These are phyloP conservation scores for Miltochrista miniata DNA, from an alignment of 2,888 invertebrate genomes.

Conservation along the genomic window DNA sequence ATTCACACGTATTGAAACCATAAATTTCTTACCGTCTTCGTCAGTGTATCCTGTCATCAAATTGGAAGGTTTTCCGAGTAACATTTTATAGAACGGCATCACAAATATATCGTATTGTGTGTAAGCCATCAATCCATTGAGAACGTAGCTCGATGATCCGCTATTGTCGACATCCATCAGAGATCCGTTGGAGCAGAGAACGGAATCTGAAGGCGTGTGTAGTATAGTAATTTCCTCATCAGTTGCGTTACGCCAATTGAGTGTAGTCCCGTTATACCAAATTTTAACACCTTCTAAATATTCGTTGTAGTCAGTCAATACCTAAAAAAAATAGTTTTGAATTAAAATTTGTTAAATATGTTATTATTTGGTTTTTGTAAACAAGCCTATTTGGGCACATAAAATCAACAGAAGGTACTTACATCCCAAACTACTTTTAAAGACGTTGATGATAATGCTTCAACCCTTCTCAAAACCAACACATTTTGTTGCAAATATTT, in stretches of 20 bases:
- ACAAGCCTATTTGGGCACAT: background rate
- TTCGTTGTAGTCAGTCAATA: constrained; percentile 80
- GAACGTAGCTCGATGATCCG: constrained; percentile 88
- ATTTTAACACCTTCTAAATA: constrained; percentile 89
- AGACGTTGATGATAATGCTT: constrained; percentile 89
- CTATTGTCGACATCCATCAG: constrained; percentile 88
- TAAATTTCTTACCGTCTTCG: constrained; percentile 87
- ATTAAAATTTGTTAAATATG: background rate
- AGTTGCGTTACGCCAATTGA: constrained; percentile 73
- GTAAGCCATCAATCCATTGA: constrained; percentile 91
- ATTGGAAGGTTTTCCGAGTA: constrained; percentile 97
- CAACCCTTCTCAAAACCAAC: constrained; percentile 87
- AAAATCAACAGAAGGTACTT: constrained; percentile 56
- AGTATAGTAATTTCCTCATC: constrained; percentile 59
- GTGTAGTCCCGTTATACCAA: constrained; percentile 76
- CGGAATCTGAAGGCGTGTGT: constrained; percentile 54
- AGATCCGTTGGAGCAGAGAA: constrained; percentile 83
- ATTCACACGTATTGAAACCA: too few species aligned
- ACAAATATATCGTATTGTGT: constrained; percentile 96
- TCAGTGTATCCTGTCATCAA: constrained; percentile 92
- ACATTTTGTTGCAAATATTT: constrained; percentile 91
- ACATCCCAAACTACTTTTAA: constrained; percentile 93
- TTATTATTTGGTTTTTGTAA: background rate
- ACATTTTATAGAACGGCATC: constrained; percentile 93
- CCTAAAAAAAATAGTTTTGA: constrained; percentile 50